Evolutionary conservation across 2,113 vertebrate species (phyloP), one percentile per base, ranked within the genome.

Genomic region (Todiramphus saurophagus): DNA sequence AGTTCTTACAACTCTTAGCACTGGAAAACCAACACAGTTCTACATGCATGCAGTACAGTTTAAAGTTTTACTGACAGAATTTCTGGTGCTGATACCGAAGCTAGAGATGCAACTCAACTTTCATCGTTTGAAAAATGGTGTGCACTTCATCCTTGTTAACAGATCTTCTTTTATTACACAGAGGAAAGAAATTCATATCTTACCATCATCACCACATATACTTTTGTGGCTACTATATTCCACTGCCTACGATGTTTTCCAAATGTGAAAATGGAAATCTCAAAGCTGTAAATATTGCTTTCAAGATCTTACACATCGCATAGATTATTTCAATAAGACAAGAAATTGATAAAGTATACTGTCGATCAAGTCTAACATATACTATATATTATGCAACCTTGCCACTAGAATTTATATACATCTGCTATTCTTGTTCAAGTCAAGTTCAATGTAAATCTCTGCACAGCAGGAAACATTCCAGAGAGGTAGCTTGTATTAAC

Each of bases 401-500:
- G 30, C 20, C 48, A 53, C 78, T 83, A 83, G n/a, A 83, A 93
- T 94, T 90, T 81, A 79, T 5, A 51, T 13, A 62, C 8, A 83
- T 87, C 81, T 95, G 69, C 25, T 55, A 86, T 83, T 94, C 83
- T 78, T 60, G 53, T 85, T 96, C 67, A 55, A 69, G 58, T 78
- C 84, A 76, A 80, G 67, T 90, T 68, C 79, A 83, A 68, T 24
- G 80, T 68, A 60, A 82, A 97, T 82, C 70, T 94, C 92, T 94
- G 82, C 78, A 89, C 27, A 59, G 73, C 25, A 94, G 56, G 68
- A 94, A 91, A 51, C 35, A 92, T 59, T 97, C 90, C 76, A 96
- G 75, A 96, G 83, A 64, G 75, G 39, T 50, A 97, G 90, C 78
- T 62, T 96, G 93, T 80, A 93, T 91, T 91, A 97, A 93, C 50